Base-by-base conservation (phyloP, 1,140 invertebrate species). In the Pseudomyrmex flavicornis region DNA sequence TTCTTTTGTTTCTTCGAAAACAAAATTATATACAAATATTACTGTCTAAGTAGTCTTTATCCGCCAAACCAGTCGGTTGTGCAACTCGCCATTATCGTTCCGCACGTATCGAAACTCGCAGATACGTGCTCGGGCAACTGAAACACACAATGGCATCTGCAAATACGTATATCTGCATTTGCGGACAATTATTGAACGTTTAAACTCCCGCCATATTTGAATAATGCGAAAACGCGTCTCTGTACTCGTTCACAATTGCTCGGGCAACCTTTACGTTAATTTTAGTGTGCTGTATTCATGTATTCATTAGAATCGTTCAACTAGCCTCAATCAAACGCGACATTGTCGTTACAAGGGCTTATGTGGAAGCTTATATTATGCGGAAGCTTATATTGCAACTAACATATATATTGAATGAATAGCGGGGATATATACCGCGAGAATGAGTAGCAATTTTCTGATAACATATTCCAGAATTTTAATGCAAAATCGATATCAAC, bases 321-420 rank as follows among this genome's bases (percentile, higher is more conserved):
- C n/a, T 54, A 65, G 15, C 3, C 26, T 15, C 35, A 15, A 66
- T 77, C 50, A 46, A 58, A 15, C 4, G 8, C 50, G 65, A 66
- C 17, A 76, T 76, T 76, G 48, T 76, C 61, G 44, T 76, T 76
- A 54, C 26, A 12, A 65, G n/a, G 4, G 63, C 50, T 77, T 46
- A 74, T 9, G 44, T 50, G 35, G 35, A 35, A 35, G 35, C 35
- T 35, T 35, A 35, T 35, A 35, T 35, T 7, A 35, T 35, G 35
- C 35, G 35, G 35, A 50, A 77, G 50, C 62, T 66, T 15, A 46
- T 58, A 35, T 22, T 66, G 50, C 46, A 66, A 66, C 48, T 65
- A 65, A 46, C 48, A 44, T 44, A 3, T 44, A 3, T 56, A 56
- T 77, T 26, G 48, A 75, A 48, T 44, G 56, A 8, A n/a, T 15